These are phyloP conservation scores for Ceratina calcarata DNA, from an alignment of 1,140 invertebrate genomes.

Conservation along the genomic window DNA sequence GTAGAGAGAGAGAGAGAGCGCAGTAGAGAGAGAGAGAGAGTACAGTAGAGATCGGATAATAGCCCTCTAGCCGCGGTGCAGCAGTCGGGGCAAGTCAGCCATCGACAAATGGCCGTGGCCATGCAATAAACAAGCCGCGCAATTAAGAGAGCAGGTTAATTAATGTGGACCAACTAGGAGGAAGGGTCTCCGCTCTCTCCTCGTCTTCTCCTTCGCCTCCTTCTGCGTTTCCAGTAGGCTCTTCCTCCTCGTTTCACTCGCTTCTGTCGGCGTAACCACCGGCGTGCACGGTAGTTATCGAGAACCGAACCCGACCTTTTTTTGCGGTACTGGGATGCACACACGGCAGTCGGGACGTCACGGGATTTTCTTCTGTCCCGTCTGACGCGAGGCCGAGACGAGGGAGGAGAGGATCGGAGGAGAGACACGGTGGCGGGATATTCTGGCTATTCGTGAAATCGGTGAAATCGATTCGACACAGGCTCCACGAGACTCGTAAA, in stretches of 20 bases:
- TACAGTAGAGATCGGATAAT: conserved; percentile 61
- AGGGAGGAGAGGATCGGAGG: neutral
- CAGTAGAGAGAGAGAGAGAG: no score
- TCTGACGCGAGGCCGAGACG: conserved; percentile 38
- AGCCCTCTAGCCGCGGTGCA: conserved; percentile 55
- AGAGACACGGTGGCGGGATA: neutral
- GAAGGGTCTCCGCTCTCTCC: conserved; percentile 32
- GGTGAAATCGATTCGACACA: conserved; percentile 62
- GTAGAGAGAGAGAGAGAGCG: no score
- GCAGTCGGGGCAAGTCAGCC: conserved; percentile 50
- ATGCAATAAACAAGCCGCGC: conserved; percentile 72
- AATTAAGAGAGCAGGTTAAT: conserved; percentile 74
- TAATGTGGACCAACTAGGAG: conserved; percentile 72
- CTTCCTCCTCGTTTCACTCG: conserved; percentile 21
- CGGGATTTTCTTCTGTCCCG: conserved; percentile 58
- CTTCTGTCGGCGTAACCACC: conserved; percentile 50
- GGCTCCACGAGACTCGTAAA: conserved; percentile 53
- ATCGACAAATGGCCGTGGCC: conserved; percentile 71
- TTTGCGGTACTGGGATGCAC: conserved; percentile 43
- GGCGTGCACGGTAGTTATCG: conserved; percentile 64
- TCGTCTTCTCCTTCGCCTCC: conserved; percentile 36
- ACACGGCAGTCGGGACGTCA: conserved; percentile 50
- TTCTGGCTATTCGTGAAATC: conserved; percentile 61
- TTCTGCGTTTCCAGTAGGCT: conserved; percentile 15
- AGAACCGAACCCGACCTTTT: conserved; percentile 61